Conservation (phyloP, 1,140 invertebrate genomes). For the Zaprionus capensis region DNA sequence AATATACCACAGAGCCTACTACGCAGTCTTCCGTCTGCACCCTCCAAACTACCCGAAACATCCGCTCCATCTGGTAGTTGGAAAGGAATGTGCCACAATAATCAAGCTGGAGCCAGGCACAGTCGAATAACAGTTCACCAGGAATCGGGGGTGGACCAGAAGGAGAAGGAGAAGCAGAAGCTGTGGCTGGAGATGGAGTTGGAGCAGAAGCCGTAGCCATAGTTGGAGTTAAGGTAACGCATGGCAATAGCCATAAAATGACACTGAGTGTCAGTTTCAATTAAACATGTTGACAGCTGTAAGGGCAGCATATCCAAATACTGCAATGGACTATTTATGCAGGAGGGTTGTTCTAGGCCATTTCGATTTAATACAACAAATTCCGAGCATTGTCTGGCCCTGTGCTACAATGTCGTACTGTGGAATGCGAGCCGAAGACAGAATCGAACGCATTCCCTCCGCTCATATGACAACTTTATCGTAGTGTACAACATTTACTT, state of each 20-base stretch:
- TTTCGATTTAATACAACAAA: constrained; percentile 81
- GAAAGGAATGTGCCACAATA: constrained; percentile 61
- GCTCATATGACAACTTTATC: constrained; percentile 6
- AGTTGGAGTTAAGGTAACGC: constrained; percentile 71
- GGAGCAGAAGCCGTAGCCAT: constrained; percentile 1
- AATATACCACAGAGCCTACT: constrained; percentile 56
- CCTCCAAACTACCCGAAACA: neutral
- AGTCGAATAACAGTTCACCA: constrained; percentile 59
- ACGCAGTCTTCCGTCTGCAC: too few species aligned
- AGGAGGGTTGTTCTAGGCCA: constrained; percentile 45
- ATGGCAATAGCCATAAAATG: constrained; percentile 82
- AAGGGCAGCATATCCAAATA: constrained; percentile 61
- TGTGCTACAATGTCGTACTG: constrained; percentile 45
- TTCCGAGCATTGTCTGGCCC: constrained; percentile 71
- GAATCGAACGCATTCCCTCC: neutral
- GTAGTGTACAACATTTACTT: neutral
- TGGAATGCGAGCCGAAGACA: constrained; percentile 2
- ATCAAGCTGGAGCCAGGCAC: constrained; percentile 50
- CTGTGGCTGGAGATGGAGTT: constrained; percentile 5
- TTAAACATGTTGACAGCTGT: constrained; percentile 84
- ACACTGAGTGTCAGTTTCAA: constrained; percentile 84
- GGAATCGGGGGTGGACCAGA: too few species aligned
- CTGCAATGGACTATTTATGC: neutral
- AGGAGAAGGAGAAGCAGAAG: neutral
- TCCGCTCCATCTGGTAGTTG: neutral